Conservation (phyloP, 2,888 invertebrate genomes). For the Lomographa bimaculata region DNA sequence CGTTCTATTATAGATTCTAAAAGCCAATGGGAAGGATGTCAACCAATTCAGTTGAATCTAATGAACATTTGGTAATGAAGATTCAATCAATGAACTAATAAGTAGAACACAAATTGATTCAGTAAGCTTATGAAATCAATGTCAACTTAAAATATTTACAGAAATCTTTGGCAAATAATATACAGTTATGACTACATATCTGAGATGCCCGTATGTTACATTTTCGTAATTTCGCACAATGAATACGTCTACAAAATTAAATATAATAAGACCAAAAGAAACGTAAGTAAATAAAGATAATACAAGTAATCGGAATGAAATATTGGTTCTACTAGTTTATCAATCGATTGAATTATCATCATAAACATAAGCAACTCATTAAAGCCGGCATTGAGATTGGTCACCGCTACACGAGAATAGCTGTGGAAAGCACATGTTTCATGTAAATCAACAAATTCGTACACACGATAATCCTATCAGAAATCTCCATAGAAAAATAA, state of each 20-base stretch:
- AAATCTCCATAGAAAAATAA: conserved; percentile 6
- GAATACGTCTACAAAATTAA: too few species aligned
- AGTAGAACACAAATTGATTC: too few species aligned
- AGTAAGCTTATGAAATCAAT: too few species aligned
- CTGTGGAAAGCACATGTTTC: conserved; percentile 23
- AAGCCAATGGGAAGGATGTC: conserved; percentile 14
- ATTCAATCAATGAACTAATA: conserved; percentile 6
- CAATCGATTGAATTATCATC: conserved; percentile 19
- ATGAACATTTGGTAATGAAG: conserved; percentile 4
- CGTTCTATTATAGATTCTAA: conserved; percentile 14
- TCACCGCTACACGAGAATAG: conserved; percentile 3
- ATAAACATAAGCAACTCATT: conserved; percentile 7
- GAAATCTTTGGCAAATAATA: too few species aligned
- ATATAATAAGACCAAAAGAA: too few species aligned
- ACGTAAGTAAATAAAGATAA: too few species aligned
- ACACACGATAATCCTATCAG: conserved; percentile 8
- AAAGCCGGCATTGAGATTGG: background rate
- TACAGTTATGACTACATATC: too few species aligned
- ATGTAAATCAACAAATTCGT: background rate
- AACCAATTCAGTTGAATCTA: conserved; percentile 13
- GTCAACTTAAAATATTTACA: too few species aligned
- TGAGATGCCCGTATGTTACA: too few species aligned
- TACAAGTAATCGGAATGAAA: too few species aligned
- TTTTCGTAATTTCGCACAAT: too few species aligned
- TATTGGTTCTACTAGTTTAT: too few species aligned